Conservation (phyloP, 1,140 invertebrate species). For the Scaptomyza pallida region DNA sequence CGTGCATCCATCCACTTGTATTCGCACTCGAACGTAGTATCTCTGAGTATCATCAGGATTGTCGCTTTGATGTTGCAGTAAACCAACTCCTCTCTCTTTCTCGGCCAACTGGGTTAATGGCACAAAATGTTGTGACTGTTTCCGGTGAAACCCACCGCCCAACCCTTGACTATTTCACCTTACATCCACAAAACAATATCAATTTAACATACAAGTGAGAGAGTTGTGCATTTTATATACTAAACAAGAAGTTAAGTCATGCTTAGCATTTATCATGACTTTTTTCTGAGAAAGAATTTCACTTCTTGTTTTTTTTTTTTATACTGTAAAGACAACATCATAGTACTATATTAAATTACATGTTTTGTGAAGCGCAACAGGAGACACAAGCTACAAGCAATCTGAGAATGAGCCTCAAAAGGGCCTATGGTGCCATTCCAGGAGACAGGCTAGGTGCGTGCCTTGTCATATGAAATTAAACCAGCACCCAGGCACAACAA, state of each 20-base stretch:
- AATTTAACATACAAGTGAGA: slow-evolving; percentile 25
- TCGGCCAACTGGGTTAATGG: slow-evolving; percentile 74
- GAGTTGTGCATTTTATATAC: slow-evolving; percentile 12
- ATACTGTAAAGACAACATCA: slow-evolving; percentile 53
- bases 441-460: slow-evolving; percentile 22
- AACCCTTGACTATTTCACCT: too few species aligned
- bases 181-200: slow-evolving; percentile 49
- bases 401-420: background rate
- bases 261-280: slow-evolving; percentile 62
- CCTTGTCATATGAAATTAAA: slow-evolving; percentile 44
- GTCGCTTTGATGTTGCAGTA: slow-evolving; percentile 72
- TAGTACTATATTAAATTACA: slow-evolving; percentile 75
- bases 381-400: slow-evolving; percentile 35
- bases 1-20: slow-evolving; percentile 12
- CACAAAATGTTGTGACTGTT: slow-evolving; percentile 56
- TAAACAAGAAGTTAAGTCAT: background rate
- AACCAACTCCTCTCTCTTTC: too few species aligned
- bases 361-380: slow-evolving; percentile 66
- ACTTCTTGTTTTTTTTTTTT: slow-evolving; percentile 28
- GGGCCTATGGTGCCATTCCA: slow-evolving; percentile 4
- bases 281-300: slow-evolving; percentile 46
- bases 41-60: slow-evolving; percentile 52
- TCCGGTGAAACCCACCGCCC: background rate
- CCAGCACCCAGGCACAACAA: slow-evolving; percentile 22
- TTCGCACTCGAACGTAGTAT: slow-evolving; percentile 45